phyloP scores from a whole-genome alignment of 2,113 vertebrate genomes.

The Ictidomys tridecemlineatus region DNA sequence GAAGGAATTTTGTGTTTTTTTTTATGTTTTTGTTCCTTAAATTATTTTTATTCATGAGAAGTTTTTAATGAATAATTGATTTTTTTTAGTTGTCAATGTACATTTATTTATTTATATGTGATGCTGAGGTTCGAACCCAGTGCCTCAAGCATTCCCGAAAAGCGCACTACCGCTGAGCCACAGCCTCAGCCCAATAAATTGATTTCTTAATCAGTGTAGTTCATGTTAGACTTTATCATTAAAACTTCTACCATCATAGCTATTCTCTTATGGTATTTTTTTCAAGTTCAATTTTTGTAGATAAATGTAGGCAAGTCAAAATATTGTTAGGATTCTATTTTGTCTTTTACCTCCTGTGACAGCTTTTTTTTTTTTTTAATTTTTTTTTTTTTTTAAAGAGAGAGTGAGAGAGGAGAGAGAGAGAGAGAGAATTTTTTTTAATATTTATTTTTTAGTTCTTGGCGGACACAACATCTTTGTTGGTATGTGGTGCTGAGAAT shows the following conservation, averaged over 20 bases:
- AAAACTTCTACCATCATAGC: neutral
- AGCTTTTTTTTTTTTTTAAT: neutral
- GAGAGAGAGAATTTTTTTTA: too few relatives aligned
- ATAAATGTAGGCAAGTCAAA: slow-evolving; percentile 41
- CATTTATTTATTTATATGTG: too few relatives aligned
- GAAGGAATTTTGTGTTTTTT: neutral
- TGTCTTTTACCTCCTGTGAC: neutral
- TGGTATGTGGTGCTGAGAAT: too few relatives aligned
- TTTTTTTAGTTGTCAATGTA: too few relatives aligned
- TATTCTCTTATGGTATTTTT: slow-evolving; percentile 40
- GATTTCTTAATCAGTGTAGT: slow-evolving; percentile 28
- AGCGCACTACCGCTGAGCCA: too few relatives aligned
- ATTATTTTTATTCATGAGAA: slow-evolving; percentile 44
- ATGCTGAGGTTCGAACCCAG: too few relatives aligned
- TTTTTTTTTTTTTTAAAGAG: too few relatives aligned
- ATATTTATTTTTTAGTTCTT: too few relatives aligned
- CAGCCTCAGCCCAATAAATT: neutral
- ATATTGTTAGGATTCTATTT: slow-evolving; percentile 45
- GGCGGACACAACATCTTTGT: too few relatives aligned
- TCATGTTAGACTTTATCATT: slow-evolving; percentile 5
- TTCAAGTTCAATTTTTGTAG: slow-evolving; percentile 46
- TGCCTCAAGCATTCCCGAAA: too few relatives aligned
- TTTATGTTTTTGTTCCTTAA: slow-evolving; percentile 44
- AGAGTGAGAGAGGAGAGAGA: too few relatives aligned
- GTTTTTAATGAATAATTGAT: slow-evolving; percentile 10